Conservation (phyloP, 2,888 invertebrate genomes). For the Dasypogon diadema region DNA sequence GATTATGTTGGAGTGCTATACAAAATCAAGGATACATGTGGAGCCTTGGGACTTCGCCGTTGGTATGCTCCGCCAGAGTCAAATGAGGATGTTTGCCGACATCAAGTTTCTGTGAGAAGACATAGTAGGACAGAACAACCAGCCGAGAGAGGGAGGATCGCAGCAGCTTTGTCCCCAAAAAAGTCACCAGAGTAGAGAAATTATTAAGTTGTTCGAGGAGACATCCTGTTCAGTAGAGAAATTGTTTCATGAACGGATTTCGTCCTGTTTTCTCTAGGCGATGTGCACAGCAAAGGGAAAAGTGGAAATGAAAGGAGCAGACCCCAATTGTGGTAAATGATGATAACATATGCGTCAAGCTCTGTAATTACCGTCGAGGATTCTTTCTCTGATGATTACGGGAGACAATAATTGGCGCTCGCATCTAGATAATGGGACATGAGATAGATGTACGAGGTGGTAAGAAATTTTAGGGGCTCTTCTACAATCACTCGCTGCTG, state of each 20-base stretch:
- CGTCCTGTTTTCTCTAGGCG: slow-evolving; percentile 19
- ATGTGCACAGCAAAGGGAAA: background rate
- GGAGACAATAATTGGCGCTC: slow-evolving; percentile 10
- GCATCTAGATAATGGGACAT: slow-evolving; percentile 4
- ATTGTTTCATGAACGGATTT: slow-evolving; percentile 48
- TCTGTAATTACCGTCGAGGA: slow-evolving; percentile 28
- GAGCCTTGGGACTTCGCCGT: slow-evolving; percentile 21
- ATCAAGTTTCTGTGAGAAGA: slow-evolving; percentile 31
- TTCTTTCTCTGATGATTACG: slow-evolving; percentile 39
- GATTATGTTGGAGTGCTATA: slow-evolving; percentile 47
- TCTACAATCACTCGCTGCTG: too few relatives aligned
- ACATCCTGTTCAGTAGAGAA: slow-evolving; percentile 41
- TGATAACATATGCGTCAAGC: slow-evolving; percentile 32
- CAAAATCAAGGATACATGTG: slow-evolving; percentile 28
- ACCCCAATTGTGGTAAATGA: slow-evolving; percentile 13
- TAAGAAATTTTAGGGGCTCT: background rate
- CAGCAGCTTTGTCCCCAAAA: slow-evolving; percentile 28
- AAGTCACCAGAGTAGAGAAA: slow-evolving; percentile 30
- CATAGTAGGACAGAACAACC: background rate
- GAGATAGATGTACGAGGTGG: background rate
- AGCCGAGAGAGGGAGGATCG: background rate
- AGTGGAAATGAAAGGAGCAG: background rate
- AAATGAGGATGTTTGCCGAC: slow-evolving; percentile 48
- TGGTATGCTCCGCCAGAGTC: slow-evolving; percentile 32
- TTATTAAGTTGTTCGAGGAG: slow-evolving; percentile 49